Base-by-base conservation (phyloP, 2,888 invertebrate species). In the Hemaris fuciformis region DNA sequence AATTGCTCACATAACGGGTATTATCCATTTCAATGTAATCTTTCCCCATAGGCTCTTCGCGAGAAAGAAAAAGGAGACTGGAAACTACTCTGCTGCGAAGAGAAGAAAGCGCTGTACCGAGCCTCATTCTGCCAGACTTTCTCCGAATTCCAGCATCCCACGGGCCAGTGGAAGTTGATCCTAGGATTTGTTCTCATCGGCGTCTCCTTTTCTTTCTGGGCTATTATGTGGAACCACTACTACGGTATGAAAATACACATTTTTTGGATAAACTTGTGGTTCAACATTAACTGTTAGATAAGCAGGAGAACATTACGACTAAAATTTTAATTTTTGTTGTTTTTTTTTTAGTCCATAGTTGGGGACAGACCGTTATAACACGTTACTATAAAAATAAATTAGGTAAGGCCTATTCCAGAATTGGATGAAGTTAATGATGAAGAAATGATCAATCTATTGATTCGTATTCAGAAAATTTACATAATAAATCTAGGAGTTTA, bases 1-100 rank as follows among this genome's bases (percentile, higher is more conserved):
- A n/a, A n/a, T n/a, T n/a, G n/a, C n/a, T n/a, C n/a, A n/a, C n/a
- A n/a, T n/a, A n/a, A n/a, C n/a, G n/a, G n/a, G n/a, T 6, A 38
- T 6, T 10, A 13, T 0, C 10, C 13, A 34, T 34, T 34, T 34
- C 0, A 34, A 10, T 20, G n/a, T n/a, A n/a, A 20, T 10, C 22
- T 3, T 1, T 22, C 8, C n/a, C n/a, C 20, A n/a, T 73, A 96
- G 95, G 96, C 95, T 1, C 90, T 99, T 7, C 94, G 96, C 43
- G 96, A 97, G 75, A 99, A 99, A 86, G 99, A 99, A 83, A 96
- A 95, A 79, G 97, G 97, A 13, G 98, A 99, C 83, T 99, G 99
- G 99, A 96, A 96, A 72, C 95, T 95, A 73, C 89, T 99, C 3
- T 94, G 96, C 15, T 84, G 97, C n/a, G 97, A 97, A 48, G 99